Base-by-base conservation (phyloP, 2,888 invertebrate genomes). In the Andrena camellia region DNA sequence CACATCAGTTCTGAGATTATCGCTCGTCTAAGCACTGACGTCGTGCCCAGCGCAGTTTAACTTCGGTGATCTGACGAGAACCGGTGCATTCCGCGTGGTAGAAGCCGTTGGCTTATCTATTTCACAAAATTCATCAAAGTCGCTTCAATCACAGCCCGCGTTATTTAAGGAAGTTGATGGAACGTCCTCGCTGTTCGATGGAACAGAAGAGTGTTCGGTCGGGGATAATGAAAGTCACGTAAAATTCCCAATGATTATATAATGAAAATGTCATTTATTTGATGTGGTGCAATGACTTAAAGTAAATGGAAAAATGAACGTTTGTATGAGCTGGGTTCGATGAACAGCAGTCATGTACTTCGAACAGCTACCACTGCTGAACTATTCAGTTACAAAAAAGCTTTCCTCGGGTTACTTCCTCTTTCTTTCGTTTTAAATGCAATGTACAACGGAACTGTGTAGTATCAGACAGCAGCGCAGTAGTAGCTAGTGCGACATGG, bases 241-340 rank as follows among this genome's bases (percentile, higher is more conserved):
- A 86, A 72, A 79, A 62, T 81, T 72, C 62, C 69, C 78, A 75
- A 42, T 70, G 64, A 81, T 84, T 83, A 86, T 94, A 93, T 94
- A 94, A 94, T 94, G 94, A 94, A 94, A 94, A 94, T 94, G 94
- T 94, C 94, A 93, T 94, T 94, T 94, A 94, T 94, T 94, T 93
- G 93, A 94, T 94, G 94, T 93, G 94, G 94, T 94, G 94, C 94
- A 94, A 94, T 94, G 94, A 94, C 94, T 94, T 94, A 94, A 94
- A 94, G 92, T 94, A 94, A 94, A 94, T 94, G 93, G 93, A 94
- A 93, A 93, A 94, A 94, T 94, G 93, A 94, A 94, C 90, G 90
- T 93, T 90, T 92, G 92, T 93, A 94, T 93, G 94, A 94, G 92
- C 93, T 92, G 94, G 94, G 93, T 91, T 92, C 86, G 91, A 94